Conservation (phyloP, 2,113 vertebrate genomes). For the Eublepharis macularius region DNA sequence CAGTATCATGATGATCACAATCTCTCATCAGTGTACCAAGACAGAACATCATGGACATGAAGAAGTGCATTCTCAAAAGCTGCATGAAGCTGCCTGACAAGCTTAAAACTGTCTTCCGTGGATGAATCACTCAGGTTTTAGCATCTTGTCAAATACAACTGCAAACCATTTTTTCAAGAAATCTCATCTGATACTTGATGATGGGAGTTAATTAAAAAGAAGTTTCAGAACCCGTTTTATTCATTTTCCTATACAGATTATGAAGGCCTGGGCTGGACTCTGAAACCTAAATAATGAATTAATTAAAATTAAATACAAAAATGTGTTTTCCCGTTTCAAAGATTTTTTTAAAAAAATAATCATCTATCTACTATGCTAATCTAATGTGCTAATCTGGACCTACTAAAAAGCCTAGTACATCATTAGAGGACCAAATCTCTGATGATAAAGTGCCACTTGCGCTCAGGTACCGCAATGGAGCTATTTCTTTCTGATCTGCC, state of each 20-base stretch:
- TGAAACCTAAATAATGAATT: not conserved
- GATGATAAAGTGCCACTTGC: constrained; percentile 71
- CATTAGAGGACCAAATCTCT: constrained; percentile 72
- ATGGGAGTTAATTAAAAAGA: not conserved
- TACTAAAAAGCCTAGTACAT: constrained; percentile 66
- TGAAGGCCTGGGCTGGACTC: not conserved
- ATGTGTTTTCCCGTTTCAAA: not conserved
- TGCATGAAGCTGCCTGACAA: not conserved
- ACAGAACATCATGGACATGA: not conserved
- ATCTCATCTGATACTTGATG: not conserved
- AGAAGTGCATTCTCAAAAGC: not conserved
- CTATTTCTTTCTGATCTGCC: constrained; percentile 77
- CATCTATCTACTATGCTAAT: constrained; percentile 56
- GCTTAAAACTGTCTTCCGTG: not conserved
- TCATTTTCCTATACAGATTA: not conserved
- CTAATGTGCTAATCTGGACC: constrained; percentile 69
- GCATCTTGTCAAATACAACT: not conserved
- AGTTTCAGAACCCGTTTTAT: not conserved
- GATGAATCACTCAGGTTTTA: not conserved
- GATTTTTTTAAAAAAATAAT: not conserved
- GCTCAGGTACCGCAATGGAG: constrained; percentile 68
- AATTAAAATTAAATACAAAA: not conserved
- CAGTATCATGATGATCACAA: not conserved
- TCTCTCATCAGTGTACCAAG: not conserved
- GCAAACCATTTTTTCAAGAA: not conserved